Conservation (phyloP, 2,797 vertebrate genomes). For the Rhinophrynus dorsalis region DNA sequence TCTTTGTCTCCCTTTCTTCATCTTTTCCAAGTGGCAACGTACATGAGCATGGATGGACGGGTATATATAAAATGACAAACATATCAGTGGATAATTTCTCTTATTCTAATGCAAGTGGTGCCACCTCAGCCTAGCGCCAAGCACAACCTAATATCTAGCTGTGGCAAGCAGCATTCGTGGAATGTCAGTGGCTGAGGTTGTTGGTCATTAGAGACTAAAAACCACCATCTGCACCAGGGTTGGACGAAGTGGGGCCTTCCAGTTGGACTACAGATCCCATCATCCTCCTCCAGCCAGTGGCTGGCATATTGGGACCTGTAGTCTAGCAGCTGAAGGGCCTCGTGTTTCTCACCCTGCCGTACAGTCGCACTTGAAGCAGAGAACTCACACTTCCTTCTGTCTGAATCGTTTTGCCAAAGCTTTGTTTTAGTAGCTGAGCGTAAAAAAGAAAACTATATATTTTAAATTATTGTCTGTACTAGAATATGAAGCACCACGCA, state of each 20-base stretch:
- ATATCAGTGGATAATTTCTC: not conserved
- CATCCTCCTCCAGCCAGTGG: no score
- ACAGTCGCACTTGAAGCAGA: not conserved
- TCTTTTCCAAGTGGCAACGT: conserved; percentile 7
- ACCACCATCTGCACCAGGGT: no score
- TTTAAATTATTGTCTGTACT: conserved; percentile 45
- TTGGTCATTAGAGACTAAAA: not conserved
- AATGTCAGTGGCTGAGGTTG: not conserved
- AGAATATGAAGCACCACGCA: conserved; percentile 4
- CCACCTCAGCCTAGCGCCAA: conserved; percentile 11
- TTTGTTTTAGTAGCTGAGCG: conserved; percentile 59
- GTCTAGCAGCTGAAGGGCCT: no score
- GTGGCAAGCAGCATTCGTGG: not conserved
- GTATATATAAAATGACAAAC: conserved; percentile 1
- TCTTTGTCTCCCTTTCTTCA: conserved; percentile 6
- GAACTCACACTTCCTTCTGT: conserved; percentile 49
- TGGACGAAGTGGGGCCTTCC: no score
- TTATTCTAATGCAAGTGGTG: not conserved
- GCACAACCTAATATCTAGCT: conserved; percentile 21
- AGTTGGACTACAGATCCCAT: no score
- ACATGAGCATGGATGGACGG: conserved; percentile 29
- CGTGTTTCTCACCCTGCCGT: not conserved
- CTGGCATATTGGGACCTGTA: no score
- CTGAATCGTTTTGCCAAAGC: conserved; percentile 78
- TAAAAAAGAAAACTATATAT: conserved; percentile 36